phyloP scores from a whole-genome alignment of 2,888 invertebrate genomes.

The Arrhopalites spinosus region DNA sequence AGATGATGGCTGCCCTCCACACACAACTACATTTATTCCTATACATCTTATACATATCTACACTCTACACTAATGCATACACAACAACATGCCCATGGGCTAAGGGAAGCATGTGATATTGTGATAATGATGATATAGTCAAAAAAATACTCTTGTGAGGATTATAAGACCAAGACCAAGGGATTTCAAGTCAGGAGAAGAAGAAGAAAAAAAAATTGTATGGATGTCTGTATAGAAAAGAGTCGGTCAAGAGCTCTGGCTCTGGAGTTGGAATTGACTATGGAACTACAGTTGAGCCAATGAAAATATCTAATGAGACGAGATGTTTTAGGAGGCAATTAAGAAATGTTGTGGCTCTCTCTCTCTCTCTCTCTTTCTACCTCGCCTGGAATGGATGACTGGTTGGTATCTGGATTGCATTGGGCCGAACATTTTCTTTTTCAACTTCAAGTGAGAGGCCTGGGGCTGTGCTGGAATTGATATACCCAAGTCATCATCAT shows the following conservation, averaged over 20 bases:
- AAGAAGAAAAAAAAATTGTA: slow-evolving; percentile 13
- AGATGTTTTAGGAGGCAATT: slow-evolving; percentile 48
- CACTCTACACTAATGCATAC: too few species aligned
- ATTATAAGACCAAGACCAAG: neutral
- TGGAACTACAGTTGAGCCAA: slow-evolving; percentile 38
- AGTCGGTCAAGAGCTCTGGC: too few species aligned
- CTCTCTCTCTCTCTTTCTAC: neutral
- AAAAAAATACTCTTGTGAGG: too few species aligned
- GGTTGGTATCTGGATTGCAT: slow-evolving; percentile 29
- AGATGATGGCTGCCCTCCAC: slow-evolving; percentile 15
- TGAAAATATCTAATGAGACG: slow-evolving; percentile 50
- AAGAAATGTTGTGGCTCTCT: slow-evolving; percentile 43
- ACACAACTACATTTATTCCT: slow-evolving; percentile 18
- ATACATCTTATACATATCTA: too few species aligned
- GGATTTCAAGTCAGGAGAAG: neutral
- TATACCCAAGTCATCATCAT: slow-evolving; percentile 54
- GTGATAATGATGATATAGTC: slow-evolving; percentile 2
- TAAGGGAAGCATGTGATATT: neutral
- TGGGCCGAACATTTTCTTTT: neutral
- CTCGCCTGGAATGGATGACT: slow-evolving; percentile 23
- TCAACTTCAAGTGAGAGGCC: neutral
- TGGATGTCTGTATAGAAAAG: slow-evolving; percentile 1
- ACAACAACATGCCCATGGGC: neutral
- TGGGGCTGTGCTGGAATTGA: slow-evolving; percentile 42
- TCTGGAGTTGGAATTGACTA: too few species aligned